Evolutionary conservation across 2,113 vertebrate genomes (phyloP).

Genomic region (Myotis brandtii): DNA sequence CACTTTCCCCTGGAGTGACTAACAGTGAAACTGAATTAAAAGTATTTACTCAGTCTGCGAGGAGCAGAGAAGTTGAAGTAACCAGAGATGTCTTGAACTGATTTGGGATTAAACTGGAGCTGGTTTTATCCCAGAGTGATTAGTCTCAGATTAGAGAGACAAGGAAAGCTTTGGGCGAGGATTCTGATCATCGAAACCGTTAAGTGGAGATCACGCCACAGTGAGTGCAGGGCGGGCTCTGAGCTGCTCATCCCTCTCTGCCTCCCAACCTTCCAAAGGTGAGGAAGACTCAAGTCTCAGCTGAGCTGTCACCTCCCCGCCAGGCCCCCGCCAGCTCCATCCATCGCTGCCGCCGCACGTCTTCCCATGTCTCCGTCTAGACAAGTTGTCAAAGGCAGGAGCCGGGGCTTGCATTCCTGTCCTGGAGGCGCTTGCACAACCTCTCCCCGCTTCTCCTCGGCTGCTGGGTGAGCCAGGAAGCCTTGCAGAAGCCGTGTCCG

Average conservation of each 20-base stretch:
- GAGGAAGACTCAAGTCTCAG: not conserved
- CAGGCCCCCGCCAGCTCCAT: too few relatives aligned
- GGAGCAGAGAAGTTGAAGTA: not conserved
- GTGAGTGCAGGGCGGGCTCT: not conserved
- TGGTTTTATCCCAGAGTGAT: constrained; percentile 36
- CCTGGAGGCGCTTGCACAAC: not conserved
- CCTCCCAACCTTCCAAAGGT: not conserved
- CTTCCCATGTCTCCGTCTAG: not conserved
- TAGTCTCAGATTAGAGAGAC: constrained; percentile 15
- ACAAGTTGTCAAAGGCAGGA: not conserved
- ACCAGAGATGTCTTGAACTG: not conserved
- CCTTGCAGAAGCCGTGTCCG: not conserved
- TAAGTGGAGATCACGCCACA: not conserved
- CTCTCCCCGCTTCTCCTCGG: accelerated
- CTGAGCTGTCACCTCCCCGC: too few relatives aligned
- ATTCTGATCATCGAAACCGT: not conserved
- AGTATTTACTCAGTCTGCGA: not conserved
- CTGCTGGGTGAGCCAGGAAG: not conserved
- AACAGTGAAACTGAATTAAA: constrained; percentile 21
- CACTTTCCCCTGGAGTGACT: not conserved
- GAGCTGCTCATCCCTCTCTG: not conserved
- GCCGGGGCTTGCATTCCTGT: too few relatives aligned
- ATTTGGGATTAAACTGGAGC: constrained; percentile 1
- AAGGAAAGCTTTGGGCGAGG: not conserved
- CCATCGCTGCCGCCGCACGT: too few relatives aligned